Evolutionary conservation across 1,140 invertebrate species (phyloP), one percentile per base, ranked within the genome.

Genomic region (Eufriesea mexicana): DNA sequence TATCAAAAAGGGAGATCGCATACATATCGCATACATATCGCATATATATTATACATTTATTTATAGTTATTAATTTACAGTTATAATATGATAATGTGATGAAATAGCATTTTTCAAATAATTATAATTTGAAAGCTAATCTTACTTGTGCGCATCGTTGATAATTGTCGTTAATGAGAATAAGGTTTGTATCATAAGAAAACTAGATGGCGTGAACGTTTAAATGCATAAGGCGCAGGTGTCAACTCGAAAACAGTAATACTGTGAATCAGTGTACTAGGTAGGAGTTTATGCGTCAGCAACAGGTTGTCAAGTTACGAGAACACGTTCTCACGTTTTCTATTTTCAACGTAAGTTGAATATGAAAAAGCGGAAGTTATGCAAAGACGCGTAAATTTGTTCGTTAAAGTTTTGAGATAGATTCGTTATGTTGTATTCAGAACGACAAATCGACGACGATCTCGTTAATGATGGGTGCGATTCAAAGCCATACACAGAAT

Each of bases 231-330:
- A 47, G 18, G 59, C 55, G 55, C 86, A 86, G 80, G 76, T 87
- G 81, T 86, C 70, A 76, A 45, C 68, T 72, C n/a, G 42, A 62
- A 71, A 78, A 57, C 83, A n/a, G 49, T 16, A 67, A 85, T 70
- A 83, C 16, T 47, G 59, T 51, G 77, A 84, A 25, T 45, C 45
- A 35, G 70, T 77, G 73, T 84, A 28, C 18, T 25, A 12, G 51
- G 75, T 78, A 42, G 55, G 74, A 78, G 75, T 70, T 35, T 70
- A 77, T 83, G 81, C 81, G 74, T 83, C 81, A 78, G 75, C 81
- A 87, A 86, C 86, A 87, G 80, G 84, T 87, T 85, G 84, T 73
- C 42, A 47, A 45, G 49, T 76, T 23, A 70, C 45, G 79, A 47
- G 74, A 59, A 83, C 61, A 28, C 51, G 49, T 83, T 82, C 73